These are phyloP conservation scores for Corynorhinus townsendii DNA, from an alignment of 2,113 vertebrate species.

Conservation along the genomic window DNA sequence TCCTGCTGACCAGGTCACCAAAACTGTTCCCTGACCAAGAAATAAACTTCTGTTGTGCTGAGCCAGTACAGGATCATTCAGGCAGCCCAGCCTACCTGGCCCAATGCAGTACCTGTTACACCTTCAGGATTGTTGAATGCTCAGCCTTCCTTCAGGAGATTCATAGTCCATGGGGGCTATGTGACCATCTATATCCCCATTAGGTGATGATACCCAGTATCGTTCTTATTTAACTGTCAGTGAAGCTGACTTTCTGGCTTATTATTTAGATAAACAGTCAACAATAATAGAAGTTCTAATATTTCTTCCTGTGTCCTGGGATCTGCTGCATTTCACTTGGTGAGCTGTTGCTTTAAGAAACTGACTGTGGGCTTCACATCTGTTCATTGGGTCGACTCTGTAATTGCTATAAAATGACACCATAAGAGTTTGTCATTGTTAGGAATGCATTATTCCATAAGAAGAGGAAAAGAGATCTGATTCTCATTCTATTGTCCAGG, in stretches of 20 bases:
- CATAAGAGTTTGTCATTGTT: not conserved
- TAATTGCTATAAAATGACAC: not conserved
- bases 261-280: not conserved
- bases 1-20: not conserved
- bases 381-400: not conserved
- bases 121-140: not conserved
- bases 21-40: not conserved
- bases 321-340: not conserved
- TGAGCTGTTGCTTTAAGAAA: not conserved
- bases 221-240: not conserved
- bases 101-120: fast-evolving
- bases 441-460: not conserved
- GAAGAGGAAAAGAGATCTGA: not conserved
- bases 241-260: not conserved
- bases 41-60: not conserved
- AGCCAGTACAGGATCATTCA: not conserved
- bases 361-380: not conserved
- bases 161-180: not conserved
- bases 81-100: not conserved
- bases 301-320: not conserved
- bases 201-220: not conserved
- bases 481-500: not conserved
- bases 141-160: not conserved
- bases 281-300: not conserved
- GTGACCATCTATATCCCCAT: fast-evolving